These are phyloP conservation scores for Homarus americanus DNA, from an alignment of 1,140 invertebrate species.

Conservation along the genomic window DNA sequence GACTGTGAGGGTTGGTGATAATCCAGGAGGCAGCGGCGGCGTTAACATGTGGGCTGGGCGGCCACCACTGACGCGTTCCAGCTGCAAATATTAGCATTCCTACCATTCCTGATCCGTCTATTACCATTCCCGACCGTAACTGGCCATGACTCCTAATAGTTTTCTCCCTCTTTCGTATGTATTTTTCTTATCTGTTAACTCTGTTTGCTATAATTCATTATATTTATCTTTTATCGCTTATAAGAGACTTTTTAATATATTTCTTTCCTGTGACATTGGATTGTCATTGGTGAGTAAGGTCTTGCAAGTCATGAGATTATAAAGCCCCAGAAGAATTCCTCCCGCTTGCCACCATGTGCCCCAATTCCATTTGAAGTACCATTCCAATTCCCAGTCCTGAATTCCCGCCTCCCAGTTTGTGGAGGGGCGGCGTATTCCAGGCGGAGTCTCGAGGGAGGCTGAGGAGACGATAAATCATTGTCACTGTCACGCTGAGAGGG, in stretches of 20 bases:
- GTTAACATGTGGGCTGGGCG: slow-evolving; percentile 2
- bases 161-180: slow-evolving; percentile 2
- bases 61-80: slow-evolving; percentile 36
- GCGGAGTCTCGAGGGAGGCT: slow-evolving; percentile 30
- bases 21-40: not conserved
- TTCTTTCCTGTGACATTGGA: no score
- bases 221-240: no score
- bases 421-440: slow-evolving; percentile 37
- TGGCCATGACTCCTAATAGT: slow-evolving; percentile 55
- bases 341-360: not conserved
- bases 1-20: not conserved
- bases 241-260: no score
- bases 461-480: slow-evolving; percentile 63
- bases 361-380: slow-evolving; percentile 14
- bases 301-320: not conserved
- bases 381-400: slow-evolving; percentile 38
- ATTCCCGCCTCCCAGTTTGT: slow-evolving; percentile 35
- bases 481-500: slow-evolving; percentile 61
- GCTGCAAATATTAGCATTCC: slow-evolving; percentile 69
- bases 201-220: not conserved
- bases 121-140: slow-evolving; percentile 54
- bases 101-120: slow-evolving; percentile 64
- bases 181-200: not conserved
- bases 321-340: not conserved
- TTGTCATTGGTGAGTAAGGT: no score